These are phyloP conservation scores for Megaustenia siamemsis DNA, from an alignment of 2,888 invertebrate genomes.

Conservation along the genomic window DNA sequence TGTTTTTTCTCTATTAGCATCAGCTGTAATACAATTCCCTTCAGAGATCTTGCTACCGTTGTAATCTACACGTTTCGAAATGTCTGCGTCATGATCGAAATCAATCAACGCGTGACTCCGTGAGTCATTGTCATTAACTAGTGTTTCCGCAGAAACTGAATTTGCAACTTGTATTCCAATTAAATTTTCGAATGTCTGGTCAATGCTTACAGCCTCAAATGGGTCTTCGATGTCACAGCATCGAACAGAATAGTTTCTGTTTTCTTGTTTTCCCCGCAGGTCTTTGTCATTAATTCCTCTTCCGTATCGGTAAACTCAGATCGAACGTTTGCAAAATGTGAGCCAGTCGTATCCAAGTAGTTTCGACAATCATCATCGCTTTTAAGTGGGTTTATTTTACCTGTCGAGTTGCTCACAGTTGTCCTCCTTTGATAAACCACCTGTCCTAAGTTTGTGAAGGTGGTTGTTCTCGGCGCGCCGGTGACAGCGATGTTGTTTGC, in stretches of 20 bases:
- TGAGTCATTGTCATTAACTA: background rate
- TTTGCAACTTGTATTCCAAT: background rate
- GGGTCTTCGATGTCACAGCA: background rate
- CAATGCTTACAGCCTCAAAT: background rate
- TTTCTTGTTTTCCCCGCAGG: background rate
- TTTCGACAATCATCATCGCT: background rate
- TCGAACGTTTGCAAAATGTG: background rate
- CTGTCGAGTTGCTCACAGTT: too few species aligned
- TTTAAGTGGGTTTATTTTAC: background rate
- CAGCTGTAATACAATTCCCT: background rate
- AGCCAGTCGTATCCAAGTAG: background rate
- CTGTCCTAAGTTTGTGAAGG: background rate
- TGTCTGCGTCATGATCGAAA: background rate
- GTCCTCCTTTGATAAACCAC: background rate
- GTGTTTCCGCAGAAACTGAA: background rate
- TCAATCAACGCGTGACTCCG: background rate
- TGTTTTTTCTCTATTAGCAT: background rate
- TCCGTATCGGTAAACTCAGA: conserved; percentile 3
- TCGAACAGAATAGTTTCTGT: background rate
- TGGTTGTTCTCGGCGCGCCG: background rate
- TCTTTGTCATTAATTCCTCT: background rate
- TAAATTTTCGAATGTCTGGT: background rate
- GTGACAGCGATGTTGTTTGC: background rate
- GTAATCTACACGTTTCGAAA: background rate
- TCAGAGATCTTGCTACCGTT: background rate